These are phyloP conservation scores for Ichneumon xanthorius DNA, from an alignment of 2,888 invertebrate species.

Conservation along the genomic window DNA sequence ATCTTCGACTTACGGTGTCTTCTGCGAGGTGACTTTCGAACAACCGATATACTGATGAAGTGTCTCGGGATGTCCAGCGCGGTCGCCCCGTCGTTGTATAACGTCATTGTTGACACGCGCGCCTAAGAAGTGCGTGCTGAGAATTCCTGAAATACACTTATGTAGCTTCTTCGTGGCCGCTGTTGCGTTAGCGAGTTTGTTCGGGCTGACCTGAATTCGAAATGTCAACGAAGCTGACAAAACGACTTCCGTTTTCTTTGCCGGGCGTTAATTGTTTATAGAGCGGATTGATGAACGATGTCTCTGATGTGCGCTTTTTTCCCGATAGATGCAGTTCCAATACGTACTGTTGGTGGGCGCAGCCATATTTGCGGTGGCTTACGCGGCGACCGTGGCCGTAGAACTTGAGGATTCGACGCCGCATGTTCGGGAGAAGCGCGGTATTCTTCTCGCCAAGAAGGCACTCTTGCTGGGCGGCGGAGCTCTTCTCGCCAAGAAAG, in stretches of 20 bases:
- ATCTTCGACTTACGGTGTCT: background rate
- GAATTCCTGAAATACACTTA: background rate
- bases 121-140: background rate
- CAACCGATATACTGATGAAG: background rate
- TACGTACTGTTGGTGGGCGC: conserved; percentile 63
- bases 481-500: conserved; percentile 72
- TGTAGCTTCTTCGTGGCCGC: background rate
- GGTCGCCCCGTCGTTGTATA: conserved; percentile 2
- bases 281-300: background rate
- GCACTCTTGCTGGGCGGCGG: conserved; percentile 73
- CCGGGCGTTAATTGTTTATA: background rate
- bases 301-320: background rate
- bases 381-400: conserved; percentile 49
- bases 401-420: conserved; percentile 11
- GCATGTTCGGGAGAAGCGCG: conserved; percentile 71
- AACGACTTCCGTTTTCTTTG: background rate
- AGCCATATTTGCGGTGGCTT: conserved; percentile 68
- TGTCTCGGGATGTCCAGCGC: background rate
- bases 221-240: background rate
- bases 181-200: background rate
- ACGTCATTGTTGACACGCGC: conserved; percentile 18
- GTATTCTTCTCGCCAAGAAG: conserved; percentile 71
- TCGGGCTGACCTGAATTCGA: conserved; percentile 3
- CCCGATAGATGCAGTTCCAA: conserved; percentile 71
- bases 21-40: background rate